Percentiles rank a stretch among this genome's conserved stretches.
These are phyloP conservation scores for Zosterops lateralis DNA, from an alignment of 2,113 vertebrate genomes.

Conservation along the genomic window DNA sequence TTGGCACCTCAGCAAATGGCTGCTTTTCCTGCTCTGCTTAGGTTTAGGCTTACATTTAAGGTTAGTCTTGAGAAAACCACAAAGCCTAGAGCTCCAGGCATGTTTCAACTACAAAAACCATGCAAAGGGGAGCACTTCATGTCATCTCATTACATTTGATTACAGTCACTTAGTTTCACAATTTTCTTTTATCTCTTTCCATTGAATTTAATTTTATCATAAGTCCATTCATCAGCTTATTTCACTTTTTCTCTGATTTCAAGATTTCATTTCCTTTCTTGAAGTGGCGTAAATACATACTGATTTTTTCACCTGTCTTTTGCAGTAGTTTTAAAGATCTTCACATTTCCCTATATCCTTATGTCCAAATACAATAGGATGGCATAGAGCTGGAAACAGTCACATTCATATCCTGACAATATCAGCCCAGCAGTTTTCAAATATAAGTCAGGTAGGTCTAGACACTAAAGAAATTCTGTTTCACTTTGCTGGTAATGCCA, in stretches of 20 bases:
- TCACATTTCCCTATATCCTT: not conserved
- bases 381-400: not conserved
- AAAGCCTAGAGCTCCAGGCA: not conserved
- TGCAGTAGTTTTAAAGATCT: not conserved
- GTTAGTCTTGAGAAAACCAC: not conserved
- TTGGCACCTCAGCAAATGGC: not conserved
- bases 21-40: not conserved
- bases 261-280: not conserved
- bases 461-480: not conserved
- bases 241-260: not conserved
- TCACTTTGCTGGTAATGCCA: not conserved
- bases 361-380: not conserved
- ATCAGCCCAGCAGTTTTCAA: not conserved
- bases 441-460: not conserved
- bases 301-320: not conserved
- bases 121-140: not conserved
- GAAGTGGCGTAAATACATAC: fast-evolving
- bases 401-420: not conserved
- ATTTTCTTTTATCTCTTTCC: not conserved
- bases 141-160: not conserved
- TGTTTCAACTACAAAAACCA: not conserved
- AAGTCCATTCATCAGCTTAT: not conserved
- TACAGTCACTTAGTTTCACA: not conserved
- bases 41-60: not conserved
- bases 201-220: not conserved